Percentiles rank a stretch among this genome's conserved stretches.
Evolutionary conservation across 2,888 invertebrate genomes (phyloP).

Genomic region (Subacronicta megacephala): DNA sequence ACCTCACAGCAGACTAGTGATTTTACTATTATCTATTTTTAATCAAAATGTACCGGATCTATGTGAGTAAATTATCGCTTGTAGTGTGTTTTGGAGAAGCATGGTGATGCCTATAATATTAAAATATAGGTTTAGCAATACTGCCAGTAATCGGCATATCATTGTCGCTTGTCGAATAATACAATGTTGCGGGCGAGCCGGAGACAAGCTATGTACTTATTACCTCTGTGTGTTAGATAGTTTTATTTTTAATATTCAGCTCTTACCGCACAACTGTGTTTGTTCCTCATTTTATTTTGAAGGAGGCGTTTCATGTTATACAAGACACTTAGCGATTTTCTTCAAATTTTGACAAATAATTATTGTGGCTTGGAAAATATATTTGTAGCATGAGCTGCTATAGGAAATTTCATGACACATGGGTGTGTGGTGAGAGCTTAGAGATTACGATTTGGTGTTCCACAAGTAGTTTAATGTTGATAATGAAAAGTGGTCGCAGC

Average conservation of each 20-base stretch:
- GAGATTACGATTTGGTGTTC: slow-evolving; percentile 70
- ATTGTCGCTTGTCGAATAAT: slow-evolving; percentile 79
- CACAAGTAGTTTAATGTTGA: slow-evolving; percentile 77
- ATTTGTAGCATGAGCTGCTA: background rate
- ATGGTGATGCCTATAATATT: slow-evolving; percentile 78
- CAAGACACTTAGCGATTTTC: background rate
- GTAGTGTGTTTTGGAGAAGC: slow-evolving; percentile 85
- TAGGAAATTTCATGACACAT: slow-evolving; percentile 33
- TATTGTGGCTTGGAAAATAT: background rate
- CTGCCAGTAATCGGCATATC: slow-evolving; percentile 73
- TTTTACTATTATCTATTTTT: slow-evolving; percentile 58
- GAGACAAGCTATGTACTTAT: slow-evolving; percentile 74
- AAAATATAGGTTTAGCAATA: slow-evolving; percentile 72
- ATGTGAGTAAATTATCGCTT: slow-evolving; percentile 86
- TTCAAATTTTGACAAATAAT: background rate
- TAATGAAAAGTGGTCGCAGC: slow-evolving; percentile 73
- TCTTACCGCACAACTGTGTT: slow-evolving; percentile 73
- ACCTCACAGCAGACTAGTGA: slow-evolving; percentile 51
- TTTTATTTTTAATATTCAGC: slow-evolving; percentile 69
- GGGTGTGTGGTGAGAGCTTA: slow-evolving; percentile 68
- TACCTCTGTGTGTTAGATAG: slow-evolving; percentile 79
- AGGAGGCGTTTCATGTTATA: no score
- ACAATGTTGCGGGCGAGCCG: slow-evolving; percentile 71
- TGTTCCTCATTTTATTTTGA: slow-evolving; percentile 2
- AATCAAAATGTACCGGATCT: slow-evolving; percentile 79